A percentile compares a stretch with the other conserved stretches of the same genome.
These are phyloP conservation scores for Eilema sororculum DNA, from an alignment of 2,888 invertebrate genomes.

Conservation along the genomic window DNA sequence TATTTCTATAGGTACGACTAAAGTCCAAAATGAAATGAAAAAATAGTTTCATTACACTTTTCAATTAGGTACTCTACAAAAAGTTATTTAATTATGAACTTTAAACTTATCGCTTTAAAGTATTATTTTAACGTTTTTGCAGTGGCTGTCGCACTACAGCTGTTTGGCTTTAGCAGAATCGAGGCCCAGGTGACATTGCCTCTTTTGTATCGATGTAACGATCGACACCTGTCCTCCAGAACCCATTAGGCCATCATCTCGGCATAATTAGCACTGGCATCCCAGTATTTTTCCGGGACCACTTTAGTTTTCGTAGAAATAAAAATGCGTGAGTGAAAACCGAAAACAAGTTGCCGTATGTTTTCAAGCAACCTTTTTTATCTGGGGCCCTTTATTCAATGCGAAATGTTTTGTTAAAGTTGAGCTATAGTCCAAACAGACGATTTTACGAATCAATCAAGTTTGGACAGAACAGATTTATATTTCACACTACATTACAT, in stretches of 20 bases:
- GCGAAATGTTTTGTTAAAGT: conserved; percentile 19
- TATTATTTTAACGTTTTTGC: too few relatives aligned
- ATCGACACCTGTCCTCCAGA: too few relatives aligned
- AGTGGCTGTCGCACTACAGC: too few relatives aligned
- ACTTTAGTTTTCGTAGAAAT: background rate
- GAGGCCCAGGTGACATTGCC: too few relatives aligned
- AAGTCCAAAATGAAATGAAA: too few relatives aligned
- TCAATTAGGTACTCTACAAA: too few relatives aligned
- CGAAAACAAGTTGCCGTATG: background rate
- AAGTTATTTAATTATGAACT: too few relatives aligned
- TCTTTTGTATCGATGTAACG: too few relatives aligned
- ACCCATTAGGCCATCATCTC: background rate
- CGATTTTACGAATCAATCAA: background rate
- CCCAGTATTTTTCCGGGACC: background rate
- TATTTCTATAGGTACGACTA: too few relatives aligned
- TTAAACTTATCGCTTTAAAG: too few relatives aligned
- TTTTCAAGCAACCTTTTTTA: conserved; percentile 19
- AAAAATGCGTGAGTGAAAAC: background rate
- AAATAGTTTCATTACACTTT: too few relatives aligned
- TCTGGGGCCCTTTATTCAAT: conserved; percentile 18
- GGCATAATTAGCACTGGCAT: background rate
- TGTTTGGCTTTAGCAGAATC: too few relatives aligned
- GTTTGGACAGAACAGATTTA: background rate
- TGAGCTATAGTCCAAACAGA: background rate
- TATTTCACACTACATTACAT: background rate